phyloP scores from a whole-genome alignment of 2,888 invertebrate species.

The Antitype chi region DNA sequence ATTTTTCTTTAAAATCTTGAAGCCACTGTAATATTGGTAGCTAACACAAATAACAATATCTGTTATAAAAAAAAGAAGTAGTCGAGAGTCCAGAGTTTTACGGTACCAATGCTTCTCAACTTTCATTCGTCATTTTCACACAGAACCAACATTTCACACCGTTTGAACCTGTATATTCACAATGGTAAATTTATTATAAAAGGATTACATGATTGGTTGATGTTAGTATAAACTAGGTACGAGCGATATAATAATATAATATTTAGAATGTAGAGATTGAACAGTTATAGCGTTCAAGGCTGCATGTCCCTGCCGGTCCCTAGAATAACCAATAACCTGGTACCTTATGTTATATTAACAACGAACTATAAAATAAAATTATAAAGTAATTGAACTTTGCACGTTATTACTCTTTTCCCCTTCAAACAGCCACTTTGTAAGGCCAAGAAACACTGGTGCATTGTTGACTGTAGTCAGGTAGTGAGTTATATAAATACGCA shows the following conservation, averaged over 20 bases:
- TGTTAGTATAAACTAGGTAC: background rate
- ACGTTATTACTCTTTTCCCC: background rate
- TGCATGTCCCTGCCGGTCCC: background rate
- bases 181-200: background rate
- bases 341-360: background rate
- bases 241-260: background rate
- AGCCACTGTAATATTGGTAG: background rate
- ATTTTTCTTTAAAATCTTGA: background rate
- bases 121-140: background rate
- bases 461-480: constrained; percentile 6
- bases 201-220: constrained; percentile 8
- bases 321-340: background rate
- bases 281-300: background rate
- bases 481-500: constrained; percentile 28
- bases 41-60: background rate
- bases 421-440: background rate
- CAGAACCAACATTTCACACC: background rate
- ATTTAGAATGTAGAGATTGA: background rate
- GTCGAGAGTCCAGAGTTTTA: background rate
- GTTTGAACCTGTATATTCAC: background rate
- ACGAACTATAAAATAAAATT: background rate
- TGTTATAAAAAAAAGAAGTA: background rate
- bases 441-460: background rate
- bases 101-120: background rate
- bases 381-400: background rate